phyloP scores from a whole-genome alignment of 2,888 invertebrate species.

The Venustoraphidia nigricollis region DNA sequence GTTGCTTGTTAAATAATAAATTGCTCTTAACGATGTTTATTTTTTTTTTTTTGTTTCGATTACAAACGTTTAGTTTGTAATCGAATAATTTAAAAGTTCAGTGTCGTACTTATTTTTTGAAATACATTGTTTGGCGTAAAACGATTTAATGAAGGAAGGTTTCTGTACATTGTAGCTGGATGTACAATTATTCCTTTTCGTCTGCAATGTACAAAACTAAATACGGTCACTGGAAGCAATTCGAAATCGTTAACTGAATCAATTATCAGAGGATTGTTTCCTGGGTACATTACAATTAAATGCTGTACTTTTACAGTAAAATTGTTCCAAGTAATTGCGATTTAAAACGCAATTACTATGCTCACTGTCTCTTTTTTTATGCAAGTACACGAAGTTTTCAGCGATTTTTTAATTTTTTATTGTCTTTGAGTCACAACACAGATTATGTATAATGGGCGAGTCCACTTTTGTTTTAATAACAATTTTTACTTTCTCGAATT shows the following conservation, averaged over 20 bases:
- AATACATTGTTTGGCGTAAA: not conserved
- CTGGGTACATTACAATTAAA: conserved; percentile 5
- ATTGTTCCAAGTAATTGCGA: too few relatives aligned
- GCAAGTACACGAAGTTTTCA: too few relatives aligned
- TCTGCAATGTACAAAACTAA: conserved; percentile 58
- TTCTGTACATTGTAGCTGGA: conserved; percentile 77
- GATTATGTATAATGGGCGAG: conserved; percentile 24
- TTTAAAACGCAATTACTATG: too few relatives aligned
- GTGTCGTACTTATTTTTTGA: not conserved
- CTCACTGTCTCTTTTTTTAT: too few relatives aligned
- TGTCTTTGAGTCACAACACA: not conserved
- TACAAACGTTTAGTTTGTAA: conserved; percentile 4
- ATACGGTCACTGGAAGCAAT: conserved; percentile 37
- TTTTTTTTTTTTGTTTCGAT: not conserved
- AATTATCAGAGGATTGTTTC: not conserved
- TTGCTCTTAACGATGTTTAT: conserved; percentile 6
- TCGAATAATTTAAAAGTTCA: conserved; percentile 4
- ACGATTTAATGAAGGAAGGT: conserved; percentile 31
- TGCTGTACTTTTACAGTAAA: too few relatives aligned
- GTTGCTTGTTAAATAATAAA: conserved; percentile 5
- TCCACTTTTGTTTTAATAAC: conserved; percentile 19
- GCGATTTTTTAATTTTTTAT: not conserved
- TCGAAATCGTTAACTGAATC: conserved; percentile 8
- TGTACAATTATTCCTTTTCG: conserved; percentile 83
- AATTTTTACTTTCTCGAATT: not conserved